A percentile compares a stretch with the other conserved stretches of the same genome.
Conservation (phyloP, 2,113 vertebrate species). For the Pelvicachromis taeniatus region DNA sequence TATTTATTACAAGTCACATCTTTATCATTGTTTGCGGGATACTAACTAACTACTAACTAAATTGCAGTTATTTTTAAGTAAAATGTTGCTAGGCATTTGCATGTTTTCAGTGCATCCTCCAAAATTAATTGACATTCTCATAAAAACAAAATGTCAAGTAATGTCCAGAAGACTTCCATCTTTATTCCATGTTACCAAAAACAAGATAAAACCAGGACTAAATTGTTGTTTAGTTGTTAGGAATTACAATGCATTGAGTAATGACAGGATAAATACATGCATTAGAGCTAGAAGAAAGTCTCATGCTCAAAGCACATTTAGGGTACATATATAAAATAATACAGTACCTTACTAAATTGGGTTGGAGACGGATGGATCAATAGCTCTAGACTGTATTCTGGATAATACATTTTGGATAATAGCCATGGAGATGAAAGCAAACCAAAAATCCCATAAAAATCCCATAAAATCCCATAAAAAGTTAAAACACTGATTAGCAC, state of each 20-base stretch:
- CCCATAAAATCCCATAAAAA: neutral
- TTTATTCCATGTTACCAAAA: neutral
- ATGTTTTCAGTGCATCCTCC: neutral
- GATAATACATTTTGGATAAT: neutral
- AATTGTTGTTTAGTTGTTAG: neutral
- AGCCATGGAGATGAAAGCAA: neutral
- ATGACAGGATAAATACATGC: neutral
- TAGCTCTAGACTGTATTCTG: neutral
- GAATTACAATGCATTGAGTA: neutral
- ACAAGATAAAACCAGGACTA: neutral
- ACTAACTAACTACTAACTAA: neutral
- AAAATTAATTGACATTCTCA: neutral
- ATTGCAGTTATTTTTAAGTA: neutral
- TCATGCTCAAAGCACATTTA: neutral
- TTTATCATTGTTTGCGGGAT: neutral
- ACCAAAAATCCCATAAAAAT: neutral
- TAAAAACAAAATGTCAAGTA: neutral
- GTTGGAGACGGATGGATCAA: neutral
- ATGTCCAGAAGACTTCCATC: neutral
- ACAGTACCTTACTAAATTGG: neutral
- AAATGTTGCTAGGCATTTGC: neutral
- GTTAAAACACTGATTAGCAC: neutral
- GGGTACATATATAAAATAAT: neutral
- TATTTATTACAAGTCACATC: neutral
- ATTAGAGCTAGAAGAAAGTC: neutral